A percentile compares a stretch with the other conserved stretches of the same genome.
Evolutionary conservation across 2,797 vertebrate species (phyloP).

Genomic region (Eptatretus atami): DNA sequence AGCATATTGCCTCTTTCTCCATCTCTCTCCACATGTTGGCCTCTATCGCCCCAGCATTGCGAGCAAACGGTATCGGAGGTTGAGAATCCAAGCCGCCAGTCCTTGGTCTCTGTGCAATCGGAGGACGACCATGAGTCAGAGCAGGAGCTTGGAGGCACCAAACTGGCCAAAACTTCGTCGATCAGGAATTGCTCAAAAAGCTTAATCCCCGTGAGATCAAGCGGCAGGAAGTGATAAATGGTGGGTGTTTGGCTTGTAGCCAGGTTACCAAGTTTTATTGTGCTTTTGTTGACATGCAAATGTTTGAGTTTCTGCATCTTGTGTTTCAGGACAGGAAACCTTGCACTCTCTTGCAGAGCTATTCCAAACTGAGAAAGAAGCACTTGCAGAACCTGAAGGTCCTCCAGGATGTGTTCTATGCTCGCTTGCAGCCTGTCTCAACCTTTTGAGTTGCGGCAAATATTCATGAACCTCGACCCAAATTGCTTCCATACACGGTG

Average conservation of each 20-base stretch:
- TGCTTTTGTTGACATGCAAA: too few relatives aligned
- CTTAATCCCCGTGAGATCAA: slow-evolving; percentile 38
- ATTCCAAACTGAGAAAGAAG: slow-evolving; percentile 40
- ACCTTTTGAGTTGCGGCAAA: slow-evolving; percentile 25
- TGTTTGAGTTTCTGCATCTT: too few relatives aligned
- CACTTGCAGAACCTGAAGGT: slow-evolving; percentile 48
- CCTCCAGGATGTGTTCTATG: slow-evolving; percentile 54
- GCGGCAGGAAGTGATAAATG: slow-evolving; percentile 53
- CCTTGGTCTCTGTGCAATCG: slow-evolving; percentile 4
- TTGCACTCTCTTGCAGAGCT: slow-evolving; percentile 22
- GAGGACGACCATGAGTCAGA: slow-evolving; percentile 3
- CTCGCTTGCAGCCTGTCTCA: slow-evolving; percentile 40
- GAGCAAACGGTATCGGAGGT: slow-evolving; percentile 1
- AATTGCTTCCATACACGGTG: background rate
- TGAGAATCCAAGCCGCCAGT: slow-evolving; percentile 1
- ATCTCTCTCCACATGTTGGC: background rate
- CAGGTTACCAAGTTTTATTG: too few relatives aligned
- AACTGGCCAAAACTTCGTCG: slow-evolving; percentile 57
- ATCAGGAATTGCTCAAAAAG: slow-evolving; percentile 22
- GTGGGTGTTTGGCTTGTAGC: background rate
- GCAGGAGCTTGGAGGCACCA: slow-evolving; percentile 12
- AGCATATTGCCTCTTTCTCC: too few relatives aligned
- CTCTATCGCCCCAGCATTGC: background rate
- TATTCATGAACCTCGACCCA: slow-evolving; percentile 3
- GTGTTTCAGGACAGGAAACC: too few relatives aligned